Base-by-base conservation (phyloP, 2,888 invertebrate species). In the Rotaria magnacalcarata region DNA sequence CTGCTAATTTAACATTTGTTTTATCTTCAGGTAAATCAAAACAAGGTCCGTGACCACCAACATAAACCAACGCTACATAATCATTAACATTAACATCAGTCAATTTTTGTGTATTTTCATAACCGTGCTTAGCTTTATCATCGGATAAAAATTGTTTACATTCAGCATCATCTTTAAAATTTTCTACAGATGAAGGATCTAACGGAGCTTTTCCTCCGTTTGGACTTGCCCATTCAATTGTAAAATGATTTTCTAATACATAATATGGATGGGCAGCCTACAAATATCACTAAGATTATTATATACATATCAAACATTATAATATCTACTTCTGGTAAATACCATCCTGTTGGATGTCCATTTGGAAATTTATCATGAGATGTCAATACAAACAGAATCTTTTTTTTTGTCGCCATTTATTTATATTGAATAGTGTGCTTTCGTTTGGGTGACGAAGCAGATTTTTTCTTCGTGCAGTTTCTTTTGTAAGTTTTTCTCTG, bases 111-210 rank as follows among this genome's bases (percentile, higher is more conserved):
- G 85, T 60, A 88, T 34, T n/a, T 89, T 87, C 43, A 89, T 88
- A 14, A 89, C 87, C 34, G 88, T 86, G 87, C 89, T 89, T 87
- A 89, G 89, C 47, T 88, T 85, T 2, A 88, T 89, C 87, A 90
- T 90, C 87, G 90, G 90, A 47, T 89, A 87, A 85, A 89, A 88
- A 86, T 89, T 88, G 88, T 90, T 89, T 47, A 88, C 89, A 19
- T 89, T 67, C 7, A 89, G 87, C 54, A 67, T 67, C 67, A 34
- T 67, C n/a, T 16, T 67, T n/a, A 6, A 16, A 67, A 0, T 67
- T n/a, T 16, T 67, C 67, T 14, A 67, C 16, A 3, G 67, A 67
- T 16, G 67, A 67, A 14, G 67, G 67, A 34, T 67, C 67, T 16
- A 67, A 34, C 34, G 67, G 67, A 14, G 67, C 67, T 67, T 67